A percentile compares a stretch with the other conserved stretches of the same genome.
Conservation (phyloP, 2,797 vertebrate species). For the Pantherophis alleghaniensis region DNA sequence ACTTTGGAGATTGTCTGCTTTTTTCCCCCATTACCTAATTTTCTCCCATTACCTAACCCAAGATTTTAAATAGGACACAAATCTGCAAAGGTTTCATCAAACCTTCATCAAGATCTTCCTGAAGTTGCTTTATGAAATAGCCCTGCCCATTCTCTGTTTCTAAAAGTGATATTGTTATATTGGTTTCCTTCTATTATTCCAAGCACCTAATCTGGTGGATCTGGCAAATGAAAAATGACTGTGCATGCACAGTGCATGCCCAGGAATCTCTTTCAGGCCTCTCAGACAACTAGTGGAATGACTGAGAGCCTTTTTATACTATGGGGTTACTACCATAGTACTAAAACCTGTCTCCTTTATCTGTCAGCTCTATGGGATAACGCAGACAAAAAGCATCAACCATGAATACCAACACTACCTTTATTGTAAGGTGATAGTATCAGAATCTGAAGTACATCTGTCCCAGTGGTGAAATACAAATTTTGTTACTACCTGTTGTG, state of each 20-base stretch:
- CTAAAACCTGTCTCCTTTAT: background rate
- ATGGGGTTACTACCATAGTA: background rate
- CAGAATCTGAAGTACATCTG: background rate
- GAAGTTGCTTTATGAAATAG: background rate
- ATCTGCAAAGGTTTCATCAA: background rate
- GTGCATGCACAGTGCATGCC: background rate
- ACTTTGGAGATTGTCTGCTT: background rate
- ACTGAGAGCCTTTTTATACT: background rate
- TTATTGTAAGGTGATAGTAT: background rate
- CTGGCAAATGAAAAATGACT: background rate
- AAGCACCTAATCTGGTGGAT: background rate
- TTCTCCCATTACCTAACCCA: too few relatives aligned
- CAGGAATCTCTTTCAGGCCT: background rate
- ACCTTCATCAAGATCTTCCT: background rate
- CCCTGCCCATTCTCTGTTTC: background rate
- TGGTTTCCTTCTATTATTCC: background rate
- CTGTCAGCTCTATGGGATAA: background rate
- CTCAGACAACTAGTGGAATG: background rate
- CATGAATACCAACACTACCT: background rate
- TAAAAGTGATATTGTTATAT: background rate
- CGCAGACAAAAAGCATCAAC: background rate
- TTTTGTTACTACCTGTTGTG: too few relatives aligned
- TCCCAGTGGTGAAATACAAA: background rate
- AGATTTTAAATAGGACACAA: background rate
- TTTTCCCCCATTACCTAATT: background rate